Evolutionary conservation across 1,140 invertebrate species (phyloP), one percentile per base, ranked within the genome.

Genomic region (Camponotus vicinus): DNA sequence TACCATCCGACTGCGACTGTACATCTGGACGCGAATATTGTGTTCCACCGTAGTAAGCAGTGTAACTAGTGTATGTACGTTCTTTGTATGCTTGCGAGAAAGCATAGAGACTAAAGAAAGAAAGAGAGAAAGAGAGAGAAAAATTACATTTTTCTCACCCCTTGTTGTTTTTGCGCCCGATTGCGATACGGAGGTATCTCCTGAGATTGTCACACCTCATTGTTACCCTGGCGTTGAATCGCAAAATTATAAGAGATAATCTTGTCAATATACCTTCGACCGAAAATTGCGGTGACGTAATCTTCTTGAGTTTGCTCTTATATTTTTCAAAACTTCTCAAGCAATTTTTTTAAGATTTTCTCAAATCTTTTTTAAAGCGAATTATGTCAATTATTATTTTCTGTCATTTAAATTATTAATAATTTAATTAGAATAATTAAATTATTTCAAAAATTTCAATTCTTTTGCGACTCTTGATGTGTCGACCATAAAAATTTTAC

Each of bases 11-110:
- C 79, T 45, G 34, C 64, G 34, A 57, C 49, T 71, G 42, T 61
- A n/a, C 27, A 83, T 61, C 55, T 83, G 40, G 40, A 57, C 64
- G 13, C n/a, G 45, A 59, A 27, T 63, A 83, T 83, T 75, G 18
- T 75, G 11, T 75, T 75, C 27, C 6, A 42, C n/a, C 18, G 67
- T 21, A 40, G 9, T 49, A 37, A 83, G 69, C 55, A 45, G 61
- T 34, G 40, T 61, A 82, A 73, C 79, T 59, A n/a, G 34, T 7
- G 13, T 42, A 42, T 4, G 42, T 42, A 42, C 6, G 61, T 40
- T 79, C 27, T 59, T 64, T 40, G 32, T 15, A 18, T 37, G 15
- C 13, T 42, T 11, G 11, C 27, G 18, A 75, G 55, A 45, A 37
- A 73, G 13, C 15, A 9, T 0, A 27, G 13, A 59, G 52, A 13